phyloP scores from a whole-genome alignment of 2,113 vertebrate genomes.

The Scophthalmus maximus region DNA sequence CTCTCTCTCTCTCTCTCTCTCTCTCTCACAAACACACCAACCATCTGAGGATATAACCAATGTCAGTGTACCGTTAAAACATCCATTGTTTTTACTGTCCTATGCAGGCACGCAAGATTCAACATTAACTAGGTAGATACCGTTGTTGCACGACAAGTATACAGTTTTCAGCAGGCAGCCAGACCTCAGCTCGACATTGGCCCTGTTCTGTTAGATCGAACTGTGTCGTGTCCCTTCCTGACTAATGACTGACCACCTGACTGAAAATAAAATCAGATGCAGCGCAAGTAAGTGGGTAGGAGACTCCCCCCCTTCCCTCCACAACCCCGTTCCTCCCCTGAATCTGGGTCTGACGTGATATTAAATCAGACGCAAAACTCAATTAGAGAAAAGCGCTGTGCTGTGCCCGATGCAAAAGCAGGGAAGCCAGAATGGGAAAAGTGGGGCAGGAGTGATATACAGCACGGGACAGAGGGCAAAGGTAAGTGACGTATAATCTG shows the following conservation, averaged over 20 bases:
- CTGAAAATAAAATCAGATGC: not conserved
- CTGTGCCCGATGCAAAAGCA: conserved; percentile 41
- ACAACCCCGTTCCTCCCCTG: not conserved
- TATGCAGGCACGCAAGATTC: too few relatives aligned
- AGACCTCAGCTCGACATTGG: too few relatives aligned
- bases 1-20: too few relatives aligned
- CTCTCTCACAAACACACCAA: too few relatives aligned
- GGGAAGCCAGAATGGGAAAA: conserved; percentile 7
- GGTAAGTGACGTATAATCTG: conserved; percentile 19
- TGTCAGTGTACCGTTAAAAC: too few relatives aligned
- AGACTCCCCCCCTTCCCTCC: not conserved
- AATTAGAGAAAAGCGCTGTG: conserved; percentile 60
- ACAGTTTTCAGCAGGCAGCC: too few relatives aligned
- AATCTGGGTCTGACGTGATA: conserved; percentile 36
- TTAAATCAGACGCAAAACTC: conserved; percentile 65
- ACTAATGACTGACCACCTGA: not conserved
- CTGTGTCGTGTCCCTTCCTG: too few relatives aligned
- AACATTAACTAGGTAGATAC: too few relatives aligned
- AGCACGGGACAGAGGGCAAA: conserved; percentile 4
- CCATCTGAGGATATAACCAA: too few relatives aligned
- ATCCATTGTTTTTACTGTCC: too few relatives aligned
- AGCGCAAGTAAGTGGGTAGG: not conserved
- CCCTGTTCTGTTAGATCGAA: too few relatives aligned
- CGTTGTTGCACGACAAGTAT: too few relatives aligned
- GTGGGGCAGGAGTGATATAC: conserved; percentile 36